Evolutionary conservation across 2,888 invertebrate genomes (phyloP).

Genomic region (Melipona beecheii): DNA sequence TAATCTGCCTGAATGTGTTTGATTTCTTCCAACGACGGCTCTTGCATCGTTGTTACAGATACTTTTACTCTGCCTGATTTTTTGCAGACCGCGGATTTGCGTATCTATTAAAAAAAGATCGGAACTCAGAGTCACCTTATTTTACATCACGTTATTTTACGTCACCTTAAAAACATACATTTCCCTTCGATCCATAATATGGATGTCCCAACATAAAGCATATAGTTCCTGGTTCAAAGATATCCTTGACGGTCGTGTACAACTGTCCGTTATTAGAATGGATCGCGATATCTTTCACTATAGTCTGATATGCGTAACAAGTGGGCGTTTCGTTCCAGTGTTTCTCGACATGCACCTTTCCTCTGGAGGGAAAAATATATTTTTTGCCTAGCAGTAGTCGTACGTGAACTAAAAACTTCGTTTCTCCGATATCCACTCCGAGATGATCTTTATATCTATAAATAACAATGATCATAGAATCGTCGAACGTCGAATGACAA

Average conservation of each 20-base stretch:
- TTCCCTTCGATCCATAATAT: constrained; percentile 92
- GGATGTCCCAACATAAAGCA: constrained; percentile 92
- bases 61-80: constrained; percentile 88
- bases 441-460: constrained; percentile 88
- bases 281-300: constrained; percentile 86
- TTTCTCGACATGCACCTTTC: constrained; percentile 88
- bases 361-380: constrained; percentile 86
- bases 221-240: constrained; percentile 88
- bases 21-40: constrained; percentile 85
- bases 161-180: constrained; percentile 84
- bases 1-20: constrained; percentile 77
- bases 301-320: constrained; percentile 89
- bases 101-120: constrained; percentile 83
- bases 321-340: constrained; percentile 88
- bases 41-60: constrained; percentile 84
- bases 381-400: constrained; percentile 89
- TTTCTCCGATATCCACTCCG: constrained; percentile 91
- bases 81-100: constrained; percentile 85
- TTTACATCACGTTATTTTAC: not conserved
- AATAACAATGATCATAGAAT: not conserved
- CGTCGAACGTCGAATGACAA: not conserved
- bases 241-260: constrained; percentile 85
- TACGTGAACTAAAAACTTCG: constrained; percentile 89
- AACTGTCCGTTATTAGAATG: constrained; percentile 83
- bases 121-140: not conserved